Evolutionary conservation across 2,888 invertebrate species (phyloP).

Genomic region (Catotricha subobsoleta): DNA sequence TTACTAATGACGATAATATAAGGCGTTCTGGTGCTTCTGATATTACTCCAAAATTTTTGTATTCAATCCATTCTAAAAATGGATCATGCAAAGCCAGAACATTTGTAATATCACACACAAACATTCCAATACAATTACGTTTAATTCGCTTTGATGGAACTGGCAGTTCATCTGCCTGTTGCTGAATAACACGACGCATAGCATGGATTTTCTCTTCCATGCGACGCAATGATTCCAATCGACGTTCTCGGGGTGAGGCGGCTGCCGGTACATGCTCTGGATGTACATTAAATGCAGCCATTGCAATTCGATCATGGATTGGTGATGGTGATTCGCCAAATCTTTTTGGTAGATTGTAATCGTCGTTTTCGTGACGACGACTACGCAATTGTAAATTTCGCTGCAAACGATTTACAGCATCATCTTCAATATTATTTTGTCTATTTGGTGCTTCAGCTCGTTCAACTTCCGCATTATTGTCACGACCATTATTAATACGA

Average conservation of each 20-base stretch:
- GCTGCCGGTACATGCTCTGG: conserved; percentile 15
- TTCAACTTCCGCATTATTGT: not conserved
- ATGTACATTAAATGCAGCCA: conserved; percentile 37
- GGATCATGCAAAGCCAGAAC: conserved; percentile 42
- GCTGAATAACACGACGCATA: conserved; percentile 18
- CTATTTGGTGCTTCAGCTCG: not conserved
- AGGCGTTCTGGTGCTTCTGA: conserved; percentile 69
- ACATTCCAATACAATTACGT: conserved; percentile 58
- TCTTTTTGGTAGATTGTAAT: conserved; percentile 24
- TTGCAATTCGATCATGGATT: conserved; percentile 32
- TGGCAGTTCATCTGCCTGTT: not conserved
- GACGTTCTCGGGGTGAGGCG: conserved; percentile 36
- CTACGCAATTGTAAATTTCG: conserved; percentile 25
- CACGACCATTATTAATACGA: not conserved
- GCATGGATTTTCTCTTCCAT: conserved; percentile 43
- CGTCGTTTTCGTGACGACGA: conserved; percentile 25
- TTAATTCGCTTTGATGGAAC: conserved; percentile 37
- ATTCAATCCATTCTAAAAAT: conserved; percentile 26
- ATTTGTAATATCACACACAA: conserved; percentile 67
- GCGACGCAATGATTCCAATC: conserved; percentile 42
- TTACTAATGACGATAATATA: conserved; percentile 73
- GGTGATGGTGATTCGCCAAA: conserved; percentile 21
- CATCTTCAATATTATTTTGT: conserved; percentile 15
- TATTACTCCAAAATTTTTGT: conserved; percentile 42
- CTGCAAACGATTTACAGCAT: conserved; percentile 26